A percentile compares a stretch with the other conserved stretches of the same genome.
Conservation (phyloP, 64 coral and sea anemone species). For the Actinia tenebrosa region DNA sequence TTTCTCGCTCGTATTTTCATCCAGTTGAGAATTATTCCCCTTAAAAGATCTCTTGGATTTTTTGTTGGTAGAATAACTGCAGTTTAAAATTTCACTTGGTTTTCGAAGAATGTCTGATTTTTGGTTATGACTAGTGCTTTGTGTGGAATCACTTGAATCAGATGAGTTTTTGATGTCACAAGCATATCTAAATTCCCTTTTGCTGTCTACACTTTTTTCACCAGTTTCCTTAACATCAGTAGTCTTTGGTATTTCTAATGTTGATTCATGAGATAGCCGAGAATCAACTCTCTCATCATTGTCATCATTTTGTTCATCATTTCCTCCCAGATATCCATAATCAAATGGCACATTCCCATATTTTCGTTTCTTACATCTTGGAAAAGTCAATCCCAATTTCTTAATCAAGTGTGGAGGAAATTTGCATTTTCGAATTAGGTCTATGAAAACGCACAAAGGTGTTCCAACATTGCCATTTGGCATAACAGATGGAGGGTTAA, state of each 20-base stretch:
- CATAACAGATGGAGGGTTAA: slow-evolving; percentile 75
- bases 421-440: slow-evolving; percentile 24
- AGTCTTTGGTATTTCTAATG: neutral
- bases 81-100: neutral
- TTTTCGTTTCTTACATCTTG: slow-evolving; percentile 44
- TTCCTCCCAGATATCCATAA: slow-evolving; percentile 29
- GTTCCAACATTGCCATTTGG: slow-evolving; percentile 98
- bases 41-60: neutral
- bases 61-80: neutral
- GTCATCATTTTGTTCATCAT: neutral
- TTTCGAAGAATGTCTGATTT: neutral
- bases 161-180: neutral
- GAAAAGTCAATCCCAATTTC: slow-evolving; percentile 66
- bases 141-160: neutral
- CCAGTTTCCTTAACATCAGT: neutral
- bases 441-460: slow-evolving; percentile 55
- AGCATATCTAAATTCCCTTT: neutral
- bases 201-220: neutral
- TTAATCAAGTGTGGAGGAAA: slow-evolving; percentile 85
- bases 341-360: slow-evolving; percentile 94
- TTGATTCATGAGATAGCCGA: neutral
- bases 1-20: neutral
- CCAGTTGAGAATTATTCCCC: neutral
- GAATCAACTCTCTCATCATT: neutral
- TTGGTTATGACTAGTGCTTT: neutral